Conservation (phyloP, 2,888 invertebrate genomes). For the Hermodice carunculata region DNA sequence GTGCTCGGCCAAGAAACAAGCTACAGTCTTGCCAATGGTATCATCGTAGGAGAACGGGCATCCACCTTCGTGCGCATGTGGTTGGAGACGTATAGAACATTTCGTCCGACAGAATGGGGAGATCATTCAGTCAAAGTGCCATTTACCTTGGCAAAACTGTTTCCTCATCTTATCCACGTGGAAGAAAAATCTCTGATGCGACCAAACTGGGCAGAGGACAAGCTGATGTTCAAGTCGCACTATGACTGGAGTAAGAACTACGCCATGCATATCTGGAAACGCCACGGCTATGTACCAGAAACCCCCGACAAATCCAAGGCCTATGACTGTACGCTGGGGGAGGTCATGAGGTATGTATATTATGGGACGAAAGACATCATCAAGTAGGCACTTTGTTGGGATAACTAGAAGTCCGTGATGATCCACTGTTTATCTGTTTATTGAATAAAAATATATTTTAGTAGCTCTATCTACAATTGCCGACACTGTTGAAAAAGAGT, state of each 20-base stretch:
- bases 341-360: conserved; percentile 19
- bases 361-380: no score
- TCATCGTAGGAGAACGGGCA: conserved; percentile 21
- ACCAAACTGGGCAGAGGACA: conserved; percentile 23
- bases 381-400: no score
- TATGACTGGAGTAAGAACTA: conserved; percentile 43
- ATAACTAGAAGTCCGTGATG: no score
- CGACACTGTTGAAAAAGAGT: no score
- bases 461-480: no score
- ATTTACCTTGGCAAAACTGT: background rate
- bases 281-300: conserved; percentile 11
- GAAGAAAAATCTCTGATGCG: conserved; percentile 19
- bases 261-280: conserved; percentile 50
- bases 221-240: conserved; percentile 10
- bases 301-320: background rate
- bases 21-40: conserved; percentile 25
- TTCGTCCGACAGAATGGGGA: conserved; percentile 18
- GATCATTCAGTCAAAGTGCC: conserved; percentile 20
- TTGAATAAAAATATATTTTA: no score
- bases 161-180: conserved; percentile 32
- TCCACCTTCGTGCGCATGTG: conserved; percentile 30
- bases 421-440: no score
- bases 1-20: conserved; percentile 31
- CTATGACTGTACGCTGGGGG: conserved; percentile 24
- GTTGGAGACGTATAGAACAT: conserved; percentile 23